These are phyloP conservation scores for Trichopoda pennipes DNA, from an alignment of 2,888 invertebrate species.

Conservation along the genomic window DNA sequence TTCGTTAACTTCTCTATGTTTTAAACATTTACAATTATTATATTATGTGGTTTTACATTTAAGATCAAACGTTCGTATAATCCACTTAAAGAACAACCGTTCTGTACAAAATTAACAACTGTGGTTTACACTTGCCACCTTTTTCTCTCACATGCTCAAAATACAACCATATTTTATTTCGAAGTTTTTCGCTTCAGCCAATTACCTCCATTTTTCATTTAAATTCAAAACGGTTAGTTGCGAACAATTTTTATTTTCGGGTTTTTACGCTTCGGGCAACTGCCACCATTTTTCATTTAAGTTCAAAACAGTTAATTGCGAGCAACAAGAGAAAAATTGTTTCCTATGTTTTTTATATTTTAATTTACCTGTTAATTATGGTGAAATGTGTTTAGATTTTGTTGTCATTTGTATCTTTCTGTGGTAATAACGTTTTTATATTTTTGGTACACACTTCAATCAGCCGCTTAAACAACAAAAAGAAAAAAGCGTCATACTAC, in stretches of 20 bases:
- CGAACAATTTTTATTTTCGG: constrained; percentile 38
- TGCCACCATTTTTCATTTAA: constrained; percentile 60
- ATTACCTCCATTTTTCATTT: too few species aligned
- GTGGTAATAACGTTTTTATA: not conserved
- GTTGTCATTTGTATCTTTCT: not conserved
- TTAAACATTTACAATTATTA: too few species aligned
- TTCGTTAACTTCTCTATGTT: too few species aligned
- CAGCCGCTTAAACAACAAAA: constrained; percentile 7
- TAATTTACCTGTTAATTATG: not conserved
- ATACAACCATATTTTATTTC: constrained; percentile 20
- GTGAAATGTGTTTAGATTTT: not conserved
- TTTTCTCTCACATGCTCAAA: too few species aligned
- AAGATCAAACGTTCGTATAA: too few species aligned
- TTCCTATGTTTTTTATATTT: not conserved
- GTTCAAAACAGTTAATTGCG: too few species aligned
- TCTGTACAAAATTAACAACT: too few species aligned
- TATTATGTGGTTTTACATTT: too few species aligned
- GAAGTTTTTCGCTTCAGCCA: too few species aligned
- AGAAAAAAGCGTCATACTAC: constrained; percentile 20
- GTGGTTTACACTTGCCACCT: too few species aligned
- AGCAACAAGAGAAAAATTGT: too few species aligned
- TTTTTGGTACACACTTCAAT: constrained; percentile 27
- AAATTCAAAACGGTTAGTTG: constrained; percentile 28
- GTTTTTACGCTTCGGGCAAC: constrained; percentile 37
- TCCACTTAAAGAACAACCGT: too few species aligned